Conservation (phyloP, 2,888 invertebrate genomes). For the Leptopilina drosophilae region DNA sequence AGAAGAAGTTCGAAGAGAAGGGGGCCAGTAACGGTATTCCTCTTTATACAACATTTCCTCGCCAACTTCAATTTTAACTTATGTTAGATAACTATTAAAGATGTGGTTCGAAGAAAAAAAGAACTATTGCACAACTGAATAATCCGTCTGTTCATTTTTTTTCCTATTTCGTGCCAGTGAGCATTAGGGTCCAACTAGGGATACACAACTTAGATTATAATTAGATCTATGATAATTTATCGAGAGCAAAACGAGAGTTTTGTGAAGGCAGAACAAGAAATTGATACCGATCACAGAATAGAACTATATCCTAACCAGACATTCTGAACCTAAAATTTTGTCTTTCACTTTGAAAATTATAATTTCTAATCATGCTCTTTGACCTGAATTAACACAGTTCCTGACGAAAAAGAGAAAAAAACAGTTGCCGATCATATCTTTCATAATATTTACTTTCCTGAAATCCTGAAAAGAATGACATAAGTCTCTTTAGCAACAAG, state of each 20-base stretch:
- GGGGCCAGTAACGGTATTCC: conserved; percentile 59
- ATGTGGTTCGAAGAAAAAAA: too few relatives aligned
- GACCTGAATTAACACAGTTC: conserved; percentile 4
- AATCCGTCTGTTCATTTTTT: background rate
- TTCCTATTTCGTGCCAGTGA: background rate
- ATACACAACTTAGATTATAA: conserved; percentile 14
- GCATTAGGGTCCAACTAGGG: background rate
- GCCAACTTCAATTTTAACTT: conserved; percentile 40
- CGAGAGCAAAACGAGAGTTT: background rate
- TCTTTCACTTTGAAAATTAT: conserved; percentile 1
- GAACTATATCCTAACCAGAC: background rate
- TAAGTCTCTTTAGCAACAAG: conserved; percentile 5
- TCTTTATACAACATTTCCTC: conserved; percentile 48
- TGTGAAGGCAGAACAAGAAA: conserved; percentile 23
- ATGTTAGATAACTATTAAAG: background rate
- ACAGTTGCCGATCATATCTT: conserved; percentile 11
- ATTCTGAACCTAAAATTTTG: background rate
- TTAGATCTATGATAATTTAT: conserved; percentile 13
- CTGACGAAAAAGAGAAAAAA: background rate
- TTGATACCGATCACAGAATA: conserved; percentile 14
- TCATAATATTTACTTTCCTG: conserved; percentile 9
- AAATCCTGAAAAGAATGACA: background rate
- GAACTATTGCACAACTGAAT: background rate
- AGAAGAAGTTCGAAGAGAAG: conserved; percentile 39
- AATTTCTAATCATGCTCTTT: background rate